phyloP scores from a whole-genome alignment of 2,113 vertebrate species.

The Pomatorhinus ruficollis region DNA sequence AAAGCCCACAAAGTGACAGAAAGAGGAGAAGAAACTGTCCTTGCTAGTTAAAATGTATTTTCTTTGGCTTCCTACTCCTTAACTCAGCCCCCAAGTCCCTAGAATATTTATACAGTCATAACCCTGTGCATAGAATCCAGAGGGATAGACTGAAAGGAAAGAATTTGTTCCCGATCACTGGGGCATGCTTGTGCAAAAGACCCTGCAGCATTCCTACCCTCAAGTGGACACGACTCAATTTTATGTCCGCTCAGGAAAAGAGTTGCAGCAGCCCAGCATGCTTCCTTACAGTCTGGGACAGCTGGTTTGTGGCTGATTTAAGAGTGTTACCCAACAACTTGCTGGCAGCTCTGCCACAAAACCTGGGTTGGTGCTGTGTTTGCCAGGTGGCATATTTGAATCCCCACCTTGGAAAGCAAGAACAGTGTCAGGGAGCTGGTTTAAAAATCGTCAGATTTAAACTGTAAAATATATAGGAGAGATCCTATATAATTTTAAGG shows the following conservation, averaged over 20 bases:
- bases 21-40: not conserved
- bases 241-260: not conserved
- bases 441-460: not conserved
- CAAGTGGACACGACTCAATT: constrained; percentile 13
- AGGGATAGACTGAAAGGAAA: constrained; percentile 35
- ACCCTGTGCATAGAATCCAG: not conserved
- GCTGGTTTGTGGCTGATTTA: constrained; percentile 17
- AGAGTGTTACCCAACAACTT: not conserved
- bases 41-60: constrained; percentile 56
- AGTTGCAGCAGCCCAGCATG: not conserved
- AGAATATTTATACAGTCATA: constrained; percentile 51
- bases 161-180: constrained; percentile 15
- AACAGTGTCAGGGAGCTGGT: not conserved
- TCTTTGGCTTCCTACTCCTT: constrained; percentile 5
- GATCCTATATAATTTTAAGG: not conserved
- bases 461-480: not conserved
- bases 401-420: not conserved
- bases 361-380: not conserved
- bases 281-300: not conserved
- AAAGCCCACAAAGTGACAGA: constrained; percentile 34
- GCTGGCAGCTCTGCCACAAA: not conserved
- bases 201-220: constrained; percentile 26
- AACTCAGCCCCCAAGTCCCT: constrained; percentile 15
- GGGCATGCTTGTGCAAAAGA: constrained; percentile 46
- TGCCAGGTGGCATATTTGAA: not conserved